These are phyloP conservation scores for Bucorvus abyssinicus DNA, from an alignment of 2,797 vertebrate species.

Conservation along the genomic window DNA sequence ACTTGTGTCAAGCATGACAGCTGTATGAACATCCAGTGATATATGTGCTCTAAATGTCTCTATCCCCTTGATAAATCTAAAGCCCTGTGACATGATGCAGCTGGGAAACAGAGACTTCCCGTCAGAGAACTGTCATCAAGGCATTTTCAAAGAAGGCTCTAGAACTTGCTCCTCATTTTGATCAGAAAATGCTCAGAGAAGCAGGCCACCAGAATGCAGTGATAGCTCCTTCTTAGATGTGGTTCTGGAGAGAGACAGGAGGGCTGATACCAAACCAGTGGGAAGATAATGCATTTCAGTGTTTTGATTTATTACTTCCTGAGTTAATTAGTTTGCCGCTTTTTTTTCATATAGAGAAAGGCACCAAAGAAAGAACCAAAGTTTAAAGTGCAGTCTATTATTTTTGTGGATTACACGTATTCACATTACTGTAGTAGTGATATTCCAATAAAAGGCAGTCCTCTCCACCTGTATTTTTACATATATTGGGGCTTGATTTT, in stretches of 20 bases:
- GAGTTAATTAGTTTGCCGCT: neutral
- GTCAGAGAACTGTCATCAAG: neutral
- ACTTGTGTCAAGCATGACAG: neutral
- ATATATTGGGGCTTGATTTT: neutral
- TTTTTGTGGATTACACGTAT: neutral
- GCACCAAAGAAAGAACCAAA: neutral
- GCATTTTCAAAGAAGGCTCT: neutral
- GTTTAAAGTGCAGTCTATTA: neutral
- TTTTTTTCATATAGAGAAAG: neutral
- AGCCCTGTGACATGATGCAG: neutral
- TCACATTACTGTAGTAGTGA: neutral
- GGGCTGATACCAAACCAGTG: neutral
- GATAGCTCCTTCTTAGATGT: neutral
- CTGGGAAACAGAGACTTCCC: neutral
- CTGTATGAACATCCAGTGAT: neutral
- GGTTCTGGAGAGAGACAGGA: neutral
- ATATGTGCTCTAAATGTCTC: neutral
- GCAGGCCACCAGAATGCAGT: neutral
- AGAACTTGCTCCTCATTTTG: neutral
- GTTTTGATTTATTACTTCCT: neutral
- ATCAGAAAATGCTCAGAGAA: neutral
- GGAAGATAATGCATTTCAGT: neutral
- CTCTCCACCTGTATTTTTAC: neutral
- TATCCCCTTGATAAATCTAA: neutral
- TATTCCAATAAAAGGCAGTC: neutral